phyloP scores from a whole-genome alignment of 2,797 vertebrate species.

The Phalloptychus januarius region DNA sequence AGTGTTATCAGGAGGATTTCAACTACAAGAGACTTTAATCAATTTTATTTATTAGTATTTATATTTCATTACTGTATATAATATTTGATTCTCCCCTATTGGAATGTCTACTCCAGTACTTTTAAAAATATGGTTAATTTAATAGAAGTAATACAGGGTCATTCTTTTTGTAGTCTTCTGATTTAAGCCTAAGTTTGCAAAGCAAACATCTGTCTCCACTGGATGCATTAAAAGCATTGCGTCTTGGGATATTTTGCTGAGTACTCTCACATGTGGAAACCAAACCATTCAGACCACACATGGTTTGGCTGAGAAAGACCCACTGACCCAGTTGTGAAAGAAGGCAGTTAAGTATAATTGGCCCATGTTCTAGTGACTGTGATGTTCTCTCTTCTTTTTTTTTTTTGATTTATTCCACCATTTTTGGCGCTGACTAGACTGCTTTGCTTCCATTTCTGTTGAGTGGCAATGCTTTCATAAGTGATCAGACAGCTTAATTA shows the following conservation, averaged over 20 bases:
- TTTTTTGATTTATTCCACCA: conserved; percentile 39
- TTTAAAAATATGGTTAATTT: neutral
- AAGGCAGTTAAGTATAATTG: conserved; percentile 44
- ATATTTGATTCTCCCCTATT: neutral
- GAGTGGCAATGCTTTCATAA: conserved; percentile 31
- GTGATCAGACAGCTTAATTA: conserved; percentile 41
- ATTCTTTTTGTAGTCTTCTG: neutral
- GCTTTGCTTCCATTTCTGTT: conserved; percentile 22
- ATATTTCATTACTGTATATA: neutral
- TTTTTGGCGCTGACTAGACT: conserved; percentile 14
- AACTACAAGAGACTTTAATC: neutral
- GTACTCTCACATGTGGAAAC: conserved; percentile 35
- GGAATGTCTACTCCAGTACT: neutral
- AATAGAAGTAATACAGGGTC: neutral
- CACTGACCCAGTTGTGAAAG: conserved; percentile 58
- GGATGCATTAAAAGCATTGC: neutral
- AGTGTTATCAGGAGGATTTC: neutral
- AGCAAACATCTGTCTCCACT: neutral
- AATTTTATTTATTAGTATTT: neutral
- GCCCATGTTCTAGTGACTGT: conserved; percentile 21
- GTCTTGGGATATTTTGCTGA: conserved; percentile 11
- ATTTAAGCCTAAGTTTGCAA: neutral
- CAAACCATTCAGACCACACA: conserved; percentile 15
- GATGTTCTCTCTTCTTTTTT: conserved; percentile 13
- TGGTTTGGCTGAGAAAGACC: conserved; percentile 30